Evolutionary conservation across 2,113 vertebrate genomes (phyloP).

Genomic region (Gnathonemus echidnorhynchus): DNA sequence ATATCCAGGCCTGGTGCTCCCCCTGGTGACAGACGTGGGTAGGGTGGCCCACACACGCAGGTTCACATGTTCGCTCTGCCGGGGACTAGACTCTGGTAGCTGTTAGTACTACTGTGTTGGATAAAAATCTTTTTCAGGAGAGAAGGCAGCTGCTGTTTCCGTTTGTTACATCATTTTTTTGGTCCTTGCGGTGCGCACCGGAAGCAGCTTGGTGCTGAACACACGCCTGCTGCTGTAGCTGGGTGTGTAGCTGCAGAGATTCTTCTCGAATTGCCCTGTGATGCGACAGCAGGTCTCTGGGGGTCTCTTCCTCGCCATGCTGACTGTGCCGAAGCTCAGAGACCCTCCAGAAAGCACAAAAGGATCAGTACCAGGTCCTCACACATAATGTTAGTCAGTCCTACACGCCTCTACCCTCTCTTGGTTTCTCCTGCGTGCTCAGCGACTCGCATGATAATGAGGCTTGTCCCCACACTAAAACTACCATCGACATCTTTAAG

Average conservation of each 20-base stretch:
- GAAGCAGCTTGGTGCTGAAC: background rate
- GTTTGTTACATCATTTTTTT: background rate
- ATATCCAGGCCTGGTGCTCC: background rate
- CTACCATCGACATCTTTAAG: background rate
- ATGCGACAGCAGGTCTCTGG: background rate
- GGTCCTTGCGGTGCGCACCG: background rate
- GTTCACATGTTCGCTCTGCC: background rate
- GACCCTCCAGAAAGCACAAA: background rate
- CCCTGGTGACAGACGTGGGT: background rate
- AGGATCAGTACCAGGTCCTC: background rate
- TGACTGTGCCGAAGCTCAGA: background rate
- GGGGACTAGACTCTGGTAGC: background rate
- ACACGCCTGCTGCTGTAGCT: background rate
- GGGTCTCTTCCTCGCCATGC: background rate
- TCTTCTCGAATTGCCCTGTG: background rate
- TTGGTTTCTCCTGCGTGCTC: background rate
- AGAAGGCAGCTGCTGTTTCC: background rate
- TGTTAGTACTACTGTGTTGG: background rate
- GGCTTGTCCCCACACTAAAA: background rate
- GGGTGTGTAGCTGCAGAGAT: background rate
- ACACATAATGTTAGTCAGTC: background rate
- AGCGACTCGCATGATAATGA: background rate
- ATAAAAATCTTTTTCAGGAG: background rate
- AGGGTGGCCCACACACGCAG: background rate
- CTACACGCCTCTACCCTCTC: background rate